Evolutionary conservation across 2,888 invertebrate species (phyloP), one percentile per base, ranked within the genome.

Genomic region (Andrena bucephala): DNA sequence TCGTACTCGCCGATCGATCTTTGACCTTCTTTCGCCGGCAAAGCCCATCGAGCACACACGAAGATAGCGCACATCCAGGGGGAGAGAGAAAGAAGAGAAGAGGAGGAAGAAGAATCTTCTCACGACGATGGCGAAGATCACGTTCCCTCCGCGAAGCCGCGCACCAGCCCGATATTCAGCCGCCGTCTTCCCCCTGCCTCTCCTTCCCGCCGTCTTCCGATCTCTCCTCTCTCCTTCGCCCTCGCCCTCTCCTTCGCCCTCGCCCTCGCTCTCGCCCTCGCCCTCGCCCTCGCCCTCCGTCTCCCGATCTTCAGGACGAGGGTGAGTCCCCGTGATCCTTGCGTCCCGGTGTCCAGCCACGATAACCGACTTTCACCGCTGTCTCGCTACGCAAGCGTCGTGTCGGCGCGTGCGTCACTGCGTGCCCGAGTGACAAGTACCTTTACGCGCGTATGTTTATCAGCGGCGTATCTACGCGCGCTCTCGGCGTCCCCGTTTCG

Each of bases 1-100:
- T 90, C 88, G 87, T 88, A 88, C 85, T 80, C 85, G 81, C 84
- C 90, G 87, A 91, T 91, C 91, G 90, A 91, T 92, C 89, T 90
- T 89, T 90, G 89, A 90, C 90, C 90, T 87, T 90, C 89, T 90
- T 90, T 89, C 85, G 78, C 67, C 84, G 85, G 85, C 82, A 89
- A 90, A 88, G 87, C 87, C 89, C 89, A 88, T 88, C 88, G 87
- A 84, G 81, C 80, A 69, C 72, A 84, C 75, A 60, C 76, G 78
- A 77, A 81, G 73, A 81, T 85, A 76, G 59, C 24, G 24, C 24
- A 70, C 81, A 85, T 85, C 85, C 84, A 90, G 89, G 87, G 85
- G 81, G 81, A 87, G 86, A 80, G 83, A 83, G 79, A 86, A 79
- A 83, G 72, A 75, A 69, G 70, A 67, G 42, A 4, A 42, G 16